Evolutionary conservation across 2,113 vertebrate species (phyloP), one percentile per base, ranked within the genome.

Genomic region (Xerus inauris): DNA sequence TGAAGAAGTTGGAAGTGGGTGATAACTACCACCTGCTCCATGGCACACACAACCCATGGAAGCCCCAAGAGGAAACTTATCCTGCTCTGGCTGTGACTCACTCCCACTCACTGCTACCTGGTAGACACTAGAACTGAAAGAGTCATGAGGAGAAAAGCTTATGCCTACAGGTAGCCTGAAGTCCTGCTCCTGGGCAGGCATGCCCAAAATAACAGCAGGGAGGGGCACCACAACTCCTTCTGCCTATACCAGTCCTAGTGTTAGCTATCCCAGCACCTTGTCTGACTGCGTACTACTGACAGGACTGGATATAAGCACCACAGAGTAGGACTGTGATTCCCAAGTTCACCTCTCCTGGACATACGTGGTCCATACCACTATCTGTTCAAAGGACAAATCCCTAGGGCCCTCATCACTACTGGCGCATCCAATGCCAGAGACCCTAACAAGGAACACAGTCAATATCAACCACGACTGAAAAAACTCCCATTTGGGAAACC

Each of bases 281-380:
- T 32, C 26, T 35, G 16, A 65, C 6, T 20, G 4, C 7, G 17
- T 6, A 40, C 30, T 35, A 32, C 1, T 22, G 8, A 83, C 28
- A 32, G 13, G 17, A 45, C 32, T 83, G 6, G 17, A 45, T 42
- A 19, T 65, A 9, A 65, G 3, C 9, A 30, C 7, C 42, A 83
- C 40, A 45, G 59, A 83, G 16, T 3, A 5, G 1, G 28, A 45
- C 8, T 83, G 30, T 83, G 28, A 17, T 6, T 65, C 40, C 40
- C 6, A 10, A 16, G 17, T 42, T 5, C 6, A 28, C 3, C 30
- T 6, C 30, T 35, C 20, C 10, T 28, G 0, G 12, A 32, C 49
- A 24, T 12, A 12, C 4, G 28, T 30, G 64, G 64, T 30, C 59
- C 22, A 62, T 9, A 62, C 59, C 59, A 62, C 59, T 62, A 26